These are phyloP conservation scores for Parnassius mnemosyne DNA, from an alignment of 2,888 invertebrate genomes.

Conservation along the genomic window DNA sequence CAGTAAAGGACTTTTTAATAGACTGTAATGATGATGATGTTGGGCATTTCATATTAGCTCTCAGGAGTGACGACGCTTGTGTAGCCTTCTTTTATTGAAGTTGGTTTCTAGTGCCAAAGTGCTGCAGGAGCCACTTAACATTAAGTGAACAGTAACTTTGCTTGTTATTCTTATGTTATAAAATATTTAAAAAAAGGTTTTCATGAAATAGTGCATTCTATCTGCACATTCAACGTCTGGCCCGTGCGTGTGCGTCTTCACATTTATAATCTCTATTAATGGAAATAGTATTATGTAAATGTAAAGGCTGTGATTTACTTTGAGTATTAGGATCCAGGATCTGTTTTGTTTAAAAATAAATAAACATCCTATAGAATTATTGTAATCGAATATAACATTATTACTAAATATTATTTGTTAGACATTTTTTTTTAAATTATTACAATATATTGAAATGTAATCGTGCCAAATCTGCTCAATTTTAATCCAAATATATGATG, in stretches of 20 bases:
- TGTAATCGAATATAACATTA: constrained; percentile 7
- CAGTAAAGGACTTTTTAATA: too few relatives aligned
- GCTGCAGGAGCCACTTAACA: too few relatives aligned
- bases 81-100: too few relatives aligned
- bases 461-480: constrained; percentile 73
- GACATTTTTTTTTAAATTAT: constrained; percentile 12
- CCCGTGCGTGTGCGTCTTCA: constrained; percentile 18
- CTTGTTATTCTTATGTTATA: too few relatives aligned
- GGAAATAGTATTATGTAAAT: constrained; percentile 48
- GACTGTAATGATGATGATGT: too few relatives aligned
- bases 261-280: constrained; percentile 20
- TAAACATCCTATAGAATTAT: constrained; percentile 28
- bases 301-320: constrained; percentile 76
- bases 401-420: constrained; percentile 5
- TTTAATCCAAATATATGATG: constrained; percentile 47
- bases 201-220: too few relatives aligned
- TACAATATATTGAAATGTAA: constrained; percentile 39
- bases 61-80: too few relatives aligned
- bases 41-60: too few relatives aligned
- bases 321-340: constrained; percentile 63
- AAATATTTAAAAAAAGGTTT: too few relatives aligned
- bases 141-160: too few relatives aligned
- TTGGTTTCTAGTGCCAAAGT: too few relatives aligned
- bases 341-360: constrained; percentile 47
- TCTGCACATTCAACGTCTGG: background rate